Evolutionary conservation across 2,113 vertebrate genomes (phyloP).

Genomic region (Lanius collurio): DNA sequence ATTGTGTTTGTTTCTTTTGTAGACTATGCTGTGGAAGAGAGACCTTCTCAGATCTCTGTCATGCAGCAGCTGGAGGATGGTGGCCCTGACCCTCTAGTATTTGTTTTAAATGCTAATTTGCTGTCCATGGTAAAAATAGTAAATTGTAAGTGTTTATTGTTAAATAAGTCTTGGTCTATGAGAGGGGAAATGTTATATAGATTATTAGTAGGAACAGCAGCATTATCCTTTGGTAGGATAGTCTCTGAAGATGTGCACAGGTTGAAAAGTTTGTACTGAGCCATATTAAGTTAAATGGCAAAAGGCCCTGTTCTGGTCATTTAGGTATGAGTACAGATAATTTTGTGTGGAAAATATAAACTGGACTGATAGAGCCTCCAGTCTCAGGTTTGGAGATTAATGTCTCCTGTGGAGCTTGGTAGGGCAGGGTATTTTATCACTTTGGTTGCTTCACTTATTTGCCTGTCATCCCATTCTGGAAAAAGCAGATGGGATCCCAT

Average conservation of each 20-base stretch:
- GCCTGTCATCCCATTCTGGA: not conserved
- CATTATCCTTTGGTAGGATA: not conserved
- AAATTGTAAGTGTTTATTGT: constrained; percentile 91
- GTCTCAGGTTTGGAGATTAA: not conserved
- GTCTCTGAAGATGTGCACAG: not conserved
- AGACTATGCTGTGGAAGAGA: constrained; percentile 98
- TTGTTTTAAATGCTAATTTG: constrained; percentile 97
- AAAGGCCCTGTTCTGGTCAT: not conserved
- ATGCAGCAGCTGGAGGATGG: constrained; percentile 97
- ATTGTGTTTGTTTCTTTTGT: constrained; percentile 20
- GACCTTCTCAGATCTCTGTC: constrained; percentile 91
- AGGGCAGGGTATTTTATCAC: not conserved
- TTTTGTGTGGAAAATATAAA: not conserved
- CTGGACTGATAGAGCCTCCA: not conserved
- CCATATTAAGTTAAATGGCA: not conserved
- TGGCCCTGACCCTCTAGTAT: constrained; percentile 92
- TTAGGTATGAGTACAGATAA: not conserved
- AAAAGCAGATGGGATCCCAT: not conserved
- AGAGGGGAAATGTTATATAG: not conserved
- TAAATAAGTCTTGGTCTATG: not conserved
- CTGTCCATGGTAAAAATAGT: constrained; percentile 98
- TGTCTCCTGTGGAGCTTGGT: not conserved
- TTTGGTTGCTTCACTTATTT: not conserved
- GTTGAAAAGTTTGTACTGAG: not conserved
- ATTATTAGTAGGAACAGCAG: not conserved